These are phyloP conservation scores for Saxicola maurus DNA, from an alignment of 2,797 vertebrate genomes.

Conservation along the genomic window DNA sequence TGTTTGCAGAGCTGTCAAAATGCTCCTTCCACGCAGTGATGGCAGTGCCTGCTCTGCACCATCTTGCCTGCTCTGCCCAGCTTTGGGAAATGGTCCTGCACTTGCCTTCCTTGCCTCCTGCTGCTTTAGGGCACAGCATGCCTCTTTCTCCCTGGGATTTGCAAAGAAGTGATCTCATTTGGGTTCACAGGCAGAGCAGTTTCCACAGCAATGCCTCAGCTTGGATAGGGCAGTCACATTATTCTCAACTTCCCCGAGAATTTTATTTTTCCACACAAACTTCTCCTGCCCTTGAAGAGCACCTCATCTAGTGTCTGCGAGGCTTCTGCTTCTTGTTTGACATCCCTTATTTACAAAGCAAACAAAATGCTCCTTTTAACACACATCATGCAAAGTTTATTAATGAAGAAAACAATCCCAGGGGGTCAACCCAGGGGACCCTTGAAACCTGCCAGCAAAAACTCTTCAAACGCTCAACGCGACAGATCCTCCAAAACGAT, in stretches of 20 bases:
- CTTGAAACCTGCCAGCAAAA: constrained; percentile 78
- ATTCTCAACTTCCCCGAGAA: constrained; percentile 25
- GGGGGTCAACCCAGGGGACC: constrained; percentile 73
- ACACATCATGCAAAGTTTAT: constrained; percentile 81
- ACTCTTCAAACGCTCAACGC: constrained; percentile 77
- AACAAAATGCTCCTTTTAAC: constrained; percentile 80
- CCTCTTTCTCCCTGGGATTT: constrained; percentile 49
- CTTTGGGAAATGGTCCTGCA: neutral
- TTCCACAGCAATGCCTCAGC: constrained; percentile 41
- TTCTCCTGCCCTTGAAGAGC: constrained; percentile 25
- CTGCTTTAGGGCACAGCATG: constrained; percentile 17
- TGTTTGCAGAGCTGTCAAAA: neutral
- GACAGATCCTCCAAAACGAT: constrained; percentile 80
- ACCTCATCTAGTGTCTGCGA: constrained; percentile 66
- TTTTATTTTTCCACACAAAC: neutral
- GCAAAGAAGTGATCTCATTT: constrained; percentile 31
- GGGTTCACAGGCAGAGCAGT: constrained; percentile 8
- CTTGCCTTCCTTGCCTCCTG: constrained; percentile 39
- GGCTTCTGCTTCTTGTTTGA: constrained; percentile 77
- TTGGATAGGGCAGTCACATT: neutral
- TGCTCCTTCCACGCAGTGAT: accelerated
- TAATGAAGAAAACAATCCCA: constrained; percentile 82
- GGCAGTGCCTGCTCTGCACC: neutral
- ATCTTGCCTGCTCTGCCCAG: neutral
- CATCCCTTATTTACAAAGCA: constrained; percentile 80